These are phyloP conservation scores for Agonopterix alstromeriana DNA, from an alignment of 2,888 invertebrate species.

Conservation along the genomic window DNA sequence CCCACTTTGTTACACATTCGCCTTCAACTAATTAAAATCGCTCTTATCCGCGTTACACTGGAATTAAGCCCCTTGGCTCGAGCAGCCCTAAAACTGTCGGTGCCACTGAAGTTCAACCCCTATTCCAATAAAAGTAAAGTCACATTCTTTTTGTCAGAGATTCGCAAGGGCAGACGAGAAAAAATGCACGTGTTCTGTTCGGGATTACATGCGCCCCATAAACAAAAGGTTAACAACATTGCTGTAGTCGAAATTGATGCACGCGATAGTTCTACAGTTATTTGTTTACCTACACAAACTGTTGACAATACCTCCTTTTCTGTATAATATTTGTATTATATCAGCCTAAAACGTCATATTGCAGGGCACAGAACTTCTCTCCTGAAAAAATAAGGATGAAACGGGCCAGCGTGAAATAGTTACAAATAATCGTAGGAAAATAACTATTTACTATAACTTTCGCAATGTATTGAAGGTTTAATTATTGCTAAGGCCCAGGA, in stretches of 20 bases:
- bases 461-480: too few relatives aligned
- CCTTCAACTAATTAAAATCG: conserved; percentile 66
- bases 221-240: conserved; percentile 67
- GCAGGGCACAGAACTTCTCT: too few relatives aligned
- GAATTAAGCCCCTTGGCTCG: conserved; percentile 60
- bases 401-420: too few relatives aligned
- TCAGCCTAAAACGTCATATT: too few relatives aligned
- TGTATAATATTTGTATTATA: too few relatives aligned
- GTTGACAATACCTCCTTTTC: too few relatives aligned
- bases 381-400: too few relatives aligned
- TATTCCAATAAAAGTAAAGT: conserved; percentile 24
- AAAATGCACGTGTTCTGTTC: conserved; percentile 75
- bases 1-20: conserved; percentile 37
- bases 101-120: conserved; percentile 20
- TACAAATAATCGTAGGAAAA: too few relatives aligned
- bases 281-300: background rate
- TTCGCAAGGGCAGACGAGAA: conserved; percentile 46
- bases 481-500: too few relatives aligned
- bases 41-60: conserved; percentile 63
- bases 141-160: conserved; percentile 16
- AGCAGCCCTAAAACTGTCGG: conserved; percentile 31
- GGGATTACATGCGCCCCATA: conserved; percentile 69
- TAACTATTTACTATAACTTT: too few relatives aligned
- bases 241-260: conserved; percentile 30
- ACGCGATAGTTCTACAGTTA: background rate